A percentile compares a stretch with the other conserved stretches of the same genome.
These are phyloP conservation scores for Brachionichthys hirsutus DNA, from an alignment of 2,113 vertebrate species.

Conservation along the genomic window DNA sequence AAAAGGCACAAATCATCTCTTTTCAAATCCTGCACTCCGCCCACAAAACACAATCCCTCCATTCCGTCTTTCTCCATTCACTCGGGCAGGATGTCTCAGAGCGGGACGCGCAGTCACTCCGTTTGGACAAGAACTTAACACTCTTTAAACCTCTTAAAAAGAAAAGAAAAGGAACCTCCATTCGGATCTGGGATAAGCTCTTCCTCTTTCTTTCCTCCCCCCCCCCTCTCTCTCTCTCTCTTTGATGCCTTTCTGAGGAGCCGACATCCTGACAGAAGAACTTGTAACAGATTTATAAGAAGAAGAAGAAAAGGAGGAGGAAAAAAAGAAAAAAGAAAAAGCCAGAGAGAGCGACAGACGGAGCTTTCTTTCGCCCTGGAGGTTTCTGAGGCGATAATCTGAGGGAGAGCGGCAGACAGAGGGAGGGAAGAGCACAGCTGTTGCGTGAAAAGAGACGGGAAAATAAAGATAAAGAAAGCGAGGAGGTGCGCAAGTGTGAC, in stretches of 20 bases:
- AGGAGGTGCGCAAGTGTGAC: conserved; percentile 60
- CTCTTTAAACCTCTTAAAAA: neutral
- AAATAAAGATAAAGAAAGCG: conserved; percentile 62
- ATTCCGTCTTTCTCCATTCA: conserved; percentile 61
- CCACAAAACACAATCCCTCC: conserved; percentile 60
- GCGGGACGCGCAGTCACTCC: conserved; percentile 45
- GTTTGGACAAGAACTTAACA: conserved; percentile 48
- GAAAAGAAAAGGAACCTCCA: neutral
- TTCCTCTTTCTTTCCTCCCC: conserved; percentile 5
- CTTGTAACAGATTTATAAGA: conserved; percentile 48
- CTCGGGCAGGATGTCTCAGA: conserved; percentile 38
- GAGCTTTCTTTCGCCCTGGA: conserved; percentile 54
- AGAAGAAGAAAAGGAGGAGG: neutral
- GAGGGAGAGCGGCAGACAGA: conserved; percentile 11
- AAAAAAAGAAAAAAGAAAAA: too few species aligned
- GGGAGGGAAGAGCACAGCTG: conserved; percentile 60
- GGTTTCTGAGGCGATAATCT: conserved; percentile 41
- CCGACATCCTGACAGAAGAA: conserved; percentile 33
- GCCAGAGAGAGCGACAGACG: too few species aligned
- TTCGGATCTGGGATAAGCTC: conserved; percentile 46
- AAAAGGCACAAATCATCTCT: conserved; percentile 36
- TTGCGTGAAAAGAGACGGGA: conserved; percentile 30
- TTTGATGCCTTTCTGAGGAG: conserved; percentile 40
- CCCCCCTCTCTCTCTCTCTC: conserved; percentile 3
- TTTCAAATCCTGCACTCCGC: conserved; percentile 50